Evolutionary conservation across 2,888 invertebrate genomes (phyloP), one percentile per base, ranked within the genome.

Genomic region (Lepidochrysops patricia): DNA sequence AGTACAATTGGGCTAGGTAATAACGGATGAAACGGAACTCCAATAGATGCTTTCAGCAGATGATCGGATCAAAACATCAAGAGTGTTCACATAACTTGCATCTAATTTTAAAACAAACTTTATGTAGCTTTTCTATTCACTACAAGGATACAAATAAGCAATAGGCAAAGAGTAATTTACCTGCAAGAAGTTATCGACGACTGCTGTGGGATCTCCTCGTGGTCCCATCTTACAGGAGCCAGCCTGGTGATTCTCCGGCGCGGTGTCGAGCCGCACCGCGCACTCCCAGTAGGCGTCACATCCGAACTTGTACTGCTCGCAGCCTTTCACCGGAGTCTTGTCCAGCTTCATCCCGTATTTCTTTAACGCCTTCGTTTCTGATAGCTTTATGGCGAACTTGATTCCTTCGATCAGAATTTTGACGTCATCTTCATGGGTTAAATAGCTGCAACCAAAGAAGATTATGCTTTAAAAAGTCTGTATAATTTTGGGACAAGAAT

Each of bases 211-310:
- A 76, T 96, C 95, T 0, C 89, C 91, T 0, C 89, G 66, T 0
- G 95, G 94, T 0, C 95, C 96, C 96, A 96, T 96, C 88, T 92
- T 94, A 76, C 95, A 95, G 13, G 95, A 93, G 1, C 95, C 95
- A 0, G 93, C 94, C 80, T 95, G 95, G 76, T 96, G 96, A 76
- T 96, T 95, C 84, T 95, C 95, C 0, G 95, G 94, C 0, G 93
- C 95, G 0, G 95, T 95, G 63, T 93, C 91, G 78, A 93, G 93
- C 61, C 92, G 87, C 23, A 95, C 90, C 0, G 94, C 94, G 74
- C 96, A 96, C 71, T 92, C 92, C 95, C 96, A 95, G 79, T 95
- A 96, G 13, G 92, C 92, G 70, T 95, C 93, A 63, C 89, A 89
- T 0, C 94, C 95, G 70, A 95, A 96, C 67, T 92, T 90, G 49